A percentile compares a stretch with the other conserved stretches of the same genome.
phyloP scores from a whole-genome alignment of 2,113 vertebrate species.

The Pseudonaja textilis region DNA sequence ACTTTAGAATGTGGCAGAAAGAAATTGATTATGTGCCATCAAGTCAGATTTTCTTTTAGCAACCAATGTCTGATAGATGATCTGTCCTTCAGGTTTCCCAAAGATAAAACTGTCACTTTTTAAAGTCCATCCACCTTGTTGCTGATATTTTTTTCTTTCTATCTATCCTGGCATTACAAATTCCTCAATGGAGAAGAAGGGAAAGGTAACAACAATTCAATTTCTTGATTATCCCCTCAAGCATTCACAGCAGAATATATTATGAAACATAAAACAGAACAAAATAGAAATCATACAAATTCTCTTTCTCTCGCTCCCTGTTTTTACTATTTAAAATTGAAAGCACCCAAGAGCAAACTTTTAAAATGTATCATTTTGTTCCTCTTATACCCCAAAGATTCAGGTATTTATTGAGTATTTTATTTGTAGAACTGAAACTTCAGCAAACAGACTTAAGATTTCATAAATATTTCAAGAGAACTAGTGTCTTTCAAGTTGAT shows the following conservation, averaged over 20 bases:
- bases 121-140: background rate
- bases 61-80: background rate
- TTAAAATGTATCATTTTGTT: background rate
- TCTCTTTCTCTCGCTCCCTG: background rate
- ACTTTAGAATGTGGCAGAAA: background rate
- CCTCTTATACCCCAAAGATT: background rate
- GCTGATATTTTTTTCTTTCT: background rate
- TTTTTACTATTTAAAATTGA: background rate
- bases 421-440: background rate
- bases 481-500: background rate
- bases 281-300: background rate
- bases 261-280: background rate
- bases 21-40: background rate
- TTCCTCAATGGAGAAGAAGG: background rate
- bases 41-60: background rate
- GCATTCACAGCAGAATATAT: background rate
- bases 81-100: background rate
- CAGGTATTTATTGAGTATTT: background rate
- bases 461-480: background rate
- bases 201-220: background rate
- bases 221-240: background rate
- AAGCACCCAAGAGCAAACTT: background rate
- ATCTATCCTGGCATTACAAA: background rate
- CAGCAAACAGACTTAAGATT: background rate
- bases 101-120: background rate